These are phyloP conservation scores for Peromyscus melanophrys DNA, from an alignment of 2,797 vertebrate genomes.

Conservation along the genomic window DNA sequence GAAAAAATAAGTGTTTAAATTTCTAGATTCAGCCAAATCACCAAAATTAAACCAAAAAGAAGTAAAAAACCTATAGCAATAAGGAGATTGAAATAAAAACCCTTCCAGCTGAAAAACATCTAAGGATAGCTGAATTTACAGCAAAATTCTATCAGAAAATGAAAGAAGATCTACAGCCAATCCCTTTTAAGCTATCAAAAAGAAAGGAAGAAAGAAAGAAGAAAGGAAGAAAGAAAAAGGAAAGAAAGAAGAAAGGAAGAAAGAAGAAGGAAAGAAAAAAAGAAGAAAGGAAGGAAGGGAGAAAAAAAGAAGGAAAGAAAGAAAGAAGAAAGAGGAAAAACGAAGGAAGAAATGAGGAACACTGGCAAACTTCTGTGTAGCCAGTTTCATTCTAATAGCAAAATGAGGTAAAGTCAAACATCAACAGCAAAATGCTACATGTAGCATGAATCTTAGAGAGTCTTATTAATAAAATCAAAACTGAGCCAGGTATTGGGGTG, in stretches of 20 bases:
- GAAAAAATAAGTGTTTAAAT: background rate
- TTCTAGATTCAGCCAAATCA: background rate
- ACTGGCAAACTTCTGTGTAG: too few relatives aligned
- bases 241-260: too few relatives aligned
- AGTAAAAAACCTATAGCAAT: background rate
- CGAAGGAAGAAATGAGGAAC: too few relatives aligned
- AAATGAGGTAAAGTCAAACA: too few relatives aligned
- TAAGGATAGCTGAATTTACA: background rate
- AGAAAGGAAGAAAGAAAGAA: background rate
- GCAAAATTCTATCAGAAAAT: background rate
- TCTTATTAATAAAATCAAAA: too few relatives aligned
- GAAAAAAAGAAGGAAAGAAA: too few relatives aligned
- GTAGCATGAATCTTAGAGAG: too few relatives aligned
- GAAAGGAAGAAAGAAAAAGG: background rate
- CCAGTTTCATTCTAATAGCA: too few relatives aligned
- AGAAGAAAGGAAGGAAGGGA: background rate
- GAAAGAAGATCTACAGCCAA: background rate
- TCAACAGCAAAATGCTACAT: too few relatives aligned
- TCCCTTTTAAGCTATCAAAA: background rate
- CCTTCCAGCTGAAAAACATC: background rate
- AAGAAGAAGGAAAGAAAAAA: background rate
- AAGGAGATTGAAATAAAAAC: background rate
- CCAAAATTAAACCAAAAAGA: background rate
- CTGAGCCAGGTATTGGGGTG: too few relatives aligned
- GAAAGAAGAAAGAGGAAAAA: too few relatives aligned